Percentiles rank a stretch among this genome's conserved stretches.
Evolutionary conservation across 1,140 invertebrate species (phyloP).

Genomic region (Drosophila virilis): DNA sequence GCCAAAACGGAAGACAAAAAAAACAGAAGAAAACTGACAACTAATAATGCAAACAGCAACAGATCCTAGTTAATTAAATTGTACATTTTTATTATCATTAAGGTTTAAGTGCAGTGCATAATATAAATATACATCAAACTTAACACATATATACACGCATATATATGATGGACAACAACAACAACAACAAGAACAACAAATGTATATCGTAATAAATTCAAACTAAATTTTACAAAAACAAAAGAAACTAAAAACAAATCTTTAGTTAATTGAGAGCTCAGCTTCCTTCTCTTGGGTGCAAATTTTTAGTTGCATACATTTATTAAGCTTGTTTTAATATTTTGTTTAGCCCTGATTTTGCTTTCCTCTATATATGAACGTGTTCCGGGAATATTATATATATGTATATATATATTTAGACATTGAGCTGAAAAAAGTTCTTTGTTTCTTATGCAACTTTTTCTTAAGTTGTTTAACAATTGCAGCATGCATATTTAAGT

Average conservation of each 20-base stretch:
- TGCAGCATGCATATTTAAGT: no score
- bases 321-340: not conserved
- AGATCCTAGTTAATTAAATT: conserved; percentile 82
- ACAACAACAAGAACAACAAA: conserved; percentile 60
- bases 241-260: conserved; percentile 21
- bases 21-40: conserved; percentile 26
- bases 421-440: no score
- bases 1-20: conserved; percentile 31
- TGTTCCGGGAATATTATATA: no score
- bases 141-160: conserved; percentile 33
- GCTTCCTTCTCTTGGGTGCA: no score
- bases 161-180: conserved; percentile 48
- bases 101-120: conserved; percentile 65
- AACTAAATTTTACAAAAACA: conserved; percentile 80
- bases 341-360: conserved; percentile 7
- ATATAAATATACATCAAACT: conserved; percentile 32
- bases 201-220: conserved; percentile 81
- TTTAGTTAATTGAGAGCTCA: not conserved
- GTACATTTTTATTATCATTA: conserved; percentile 79
- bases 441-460: no score
- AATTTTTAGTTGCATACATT: no score
- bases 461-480: no score
- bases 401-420: no score
- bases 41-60: conserved; percentile 45
- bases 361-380: not conserved